Evolutionary conservation across 2,888 invertebrate genomes (phyloP).

Genomic region (Philhelius pedissequus): DNA sequence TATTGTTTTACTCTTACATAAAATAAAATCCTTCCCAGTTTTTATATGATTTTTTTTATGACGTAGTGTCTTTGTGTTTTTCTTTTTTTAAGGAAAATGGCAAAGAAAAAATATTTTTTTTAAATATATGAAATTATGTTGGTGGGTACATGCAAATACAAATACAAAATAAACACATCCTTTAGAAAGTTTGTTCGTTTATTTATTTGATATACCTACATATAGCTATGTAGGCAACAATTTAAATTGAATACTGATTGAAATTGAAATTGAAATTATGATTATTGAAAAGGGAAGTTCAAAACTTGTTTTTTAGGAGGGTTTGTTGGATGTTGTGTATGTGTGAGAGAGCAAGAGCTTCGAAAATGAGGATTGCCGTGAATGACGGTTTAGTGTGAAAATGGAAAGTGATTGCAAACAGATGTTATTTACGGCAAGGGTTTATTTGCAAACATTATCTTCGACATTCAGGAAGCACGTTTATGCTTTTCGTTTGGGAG

Average conservation of each 20-base stretch:
- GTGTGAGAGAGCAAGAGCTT: neutral
- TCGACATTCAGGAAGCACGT: neutral
- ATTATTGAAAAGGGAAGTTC: conserved; percentile 55
- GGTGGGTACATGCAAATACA: no score
- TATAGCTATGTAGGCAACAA: no score
- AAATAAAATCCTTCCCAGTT: no score
- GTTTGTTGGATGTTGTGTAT: neutral
- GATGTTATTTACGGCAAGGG: conserved; percentile 35
- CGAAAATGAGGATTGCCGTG: neutral
- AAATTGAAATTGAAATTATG: conserved; percentile 67
- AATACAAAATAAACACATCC: neutral
- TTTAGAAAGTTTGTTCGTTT: neutral
- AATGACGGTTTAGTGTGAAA: conserved; percentile 47
- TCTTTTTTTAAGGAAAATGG: no score
- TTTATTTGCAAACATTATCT: conserved; percentile 51
- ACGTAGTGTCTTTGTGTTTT: no score
- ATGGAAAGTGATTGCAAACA: conserved; percentile 60
- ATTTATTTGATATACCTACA: neutral
- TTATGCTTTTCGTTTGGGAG: neutral
- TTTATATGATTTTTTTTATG: no score
- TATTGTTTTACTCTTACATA: no score
- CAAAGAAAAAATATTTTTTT: no score
- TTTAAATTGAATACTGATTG: conserved; percentile 68
- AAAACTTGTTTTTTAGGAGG: neutral
- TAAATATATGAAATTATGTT: no score